These are phyloP conservation scores for Drosophila serrata DNA, from an alignment of 1,140 invertebrate genomes.

Conservation along the genomic window DNA sequence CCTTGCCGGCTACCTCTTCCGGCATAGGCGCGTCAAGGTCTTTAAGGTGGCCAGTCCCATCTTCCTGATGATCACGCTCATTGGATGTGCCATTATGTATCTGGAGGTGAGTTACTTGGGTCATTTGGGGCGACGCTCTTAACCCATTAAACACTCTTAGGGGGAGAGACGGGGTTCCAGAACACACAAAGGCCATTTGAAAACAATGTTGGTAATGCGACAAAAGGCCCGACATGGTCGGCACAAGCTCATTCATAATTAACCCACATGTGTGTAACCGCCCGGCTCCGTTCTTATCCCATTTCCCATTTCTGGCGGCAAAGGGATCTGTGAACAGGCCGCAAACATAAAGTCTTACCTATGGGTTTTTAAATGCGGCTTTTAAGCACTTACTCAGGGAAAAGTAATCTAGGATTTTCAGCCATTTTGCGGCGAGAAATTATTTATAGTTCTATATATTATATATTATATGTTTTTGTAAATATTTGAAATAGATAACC, in stretches of 20 bases:
- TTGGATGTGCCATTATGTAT: slow-evolving; percentile 96
- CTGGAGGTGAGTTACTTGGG: slow-evolving; percentile 89
- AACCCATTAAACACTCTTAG: slow-evolving; percentile 33
- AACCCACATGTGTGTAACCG: slow-evolving; percentile 59
- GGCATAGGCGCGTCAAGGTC: slow-evolving; percentile 93
- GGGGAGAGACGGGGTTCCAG: neutral
- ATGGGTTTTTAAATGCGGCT: slow-evolving; percentile 77
- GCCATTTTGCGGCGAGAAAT: slow-evolving; percentile 13
- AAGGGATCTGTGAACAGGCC: slow-evolving; percentile 30
- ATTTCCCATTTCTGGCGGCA: slow-evolving; percentile 11
- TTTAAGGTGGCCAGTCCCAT: slow-evolving; percentile 96
- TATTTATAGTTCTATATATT: too few species aligned
- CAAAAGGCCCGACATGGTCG: slow-evolving; percentile 55
- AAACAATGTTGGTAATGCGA: slow-evolving; percentile 71
- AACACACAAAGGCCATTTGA: slow-evolving; percentile 71
- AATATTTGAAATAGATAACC: too few species aligned
- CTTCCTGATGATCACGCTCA: slow-evolving; percentile 94
- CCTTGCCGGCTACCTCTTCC: slow-evolving; percentile 92
- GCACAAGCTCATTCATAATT: slow-evolving; percentile 73
- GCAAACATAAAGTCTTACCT: slow-evolving; percentile 66
- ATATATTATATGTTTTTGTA: too few species aligned
- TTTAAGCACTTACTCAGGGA: slow-evolving; percentile 30
- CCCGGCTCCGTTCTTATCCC: slow-evolving; percentile 7
- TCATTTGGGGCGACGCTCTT: slow-evolving; percentile 27
- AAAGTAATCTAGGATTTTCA: slow-evolving; percentile 1